Conservation (phyloP, 2,797 vertebrate genomes). For the Siniperca obscura region DNA sequence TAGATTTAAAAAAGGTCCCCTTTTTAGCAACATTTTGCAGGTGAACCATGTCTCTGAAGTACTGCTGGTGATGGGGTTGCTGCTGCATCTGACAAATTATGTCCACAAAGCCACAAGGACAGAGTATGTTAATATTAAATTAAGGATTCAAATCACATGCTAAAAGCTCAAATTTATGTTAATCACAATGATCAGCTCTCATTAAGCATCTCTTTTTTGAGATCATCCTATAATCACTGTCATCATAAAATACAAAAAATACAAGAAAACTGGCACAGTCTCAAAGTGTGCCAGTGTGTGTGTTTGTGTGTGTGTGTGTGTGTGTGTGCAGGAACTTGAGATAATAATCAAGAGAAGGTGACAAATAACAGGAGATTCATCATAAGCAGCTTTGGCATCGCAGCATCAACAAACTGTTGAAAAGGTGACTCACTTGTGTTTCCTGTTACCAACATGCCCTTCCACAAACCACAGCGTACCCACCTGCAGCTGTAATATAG, state of each 20-base stretch:
- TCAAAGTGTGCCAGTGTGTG: background rate
- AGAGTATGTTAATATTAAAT: background rate
- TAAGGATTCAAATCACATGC: background rate
- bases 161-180: background rate
- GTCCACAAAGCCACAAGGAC: background rate
- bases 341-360: background rate
- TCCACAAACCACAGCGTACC: conserved; percentile 3
- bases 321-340: background rate
- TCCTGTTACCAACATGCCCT: conserved; percentile 51
- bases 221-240: background rate
- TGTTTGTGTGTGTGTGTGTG: too few species aligned
- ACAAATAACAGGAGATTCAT: conserved; percentile 5
- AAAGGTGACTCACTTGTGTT: conserved; percentile 41
- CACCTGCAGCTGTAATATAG: conserved; percentile 32
- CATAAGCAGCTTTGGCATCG: background rate
- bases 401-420: background rate
- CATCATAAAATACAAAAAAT: background rate
- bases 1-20: conserved; percentile 8
- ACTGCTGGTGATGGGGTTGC: background rate
- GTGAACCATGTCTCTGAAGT: background rate
- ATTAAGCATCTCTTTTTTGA: background rate
- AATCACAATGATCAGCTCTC: background rate
- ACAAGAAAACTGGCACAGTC: background rate
- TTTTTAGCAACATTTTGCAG: background rate
- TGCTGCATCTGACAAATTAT: background rate